A percentile compares a stretch with the other conserved stretches of the same genome.
These are phyloP conservation scores for Cephus sareptanus DNA, from an alignment of 2,888 invertebrate genomes.

Conservation along the genomic window DNA sequence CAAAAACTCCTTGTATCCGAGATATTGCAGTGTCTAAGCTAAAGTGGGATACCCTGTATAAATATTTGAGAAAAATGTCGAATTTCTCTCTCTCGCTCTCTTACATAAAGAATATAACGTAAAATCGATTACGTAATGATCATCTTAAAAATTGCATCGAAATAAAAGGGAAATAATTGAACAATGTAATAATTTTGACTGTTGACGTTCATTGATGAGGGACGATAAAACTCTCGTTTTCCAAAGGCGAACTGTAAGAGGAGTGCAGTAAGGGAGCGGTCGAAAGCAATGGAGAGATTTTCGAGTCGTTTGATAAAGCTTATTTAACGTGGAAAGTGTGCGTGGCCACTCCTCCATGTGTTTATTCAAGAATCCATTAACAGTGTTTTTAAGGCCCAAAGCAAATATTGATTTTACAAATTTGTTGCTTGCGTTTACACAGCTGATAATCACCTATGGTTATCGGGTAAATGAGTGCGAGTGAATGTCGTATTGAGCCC, in stretches of 20 bases:
- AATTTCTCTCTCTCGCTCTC: background rate
- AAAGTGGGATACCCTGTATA: no score
- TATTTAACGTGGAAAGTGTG: slow-evolving; percentile 4
- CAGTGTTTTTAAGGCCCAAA: slow-evolving; percentile 42
- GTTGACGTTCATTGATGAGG: background rate
- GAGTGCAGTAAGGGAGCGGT: background rate
- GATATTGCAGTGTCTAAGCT: no score
- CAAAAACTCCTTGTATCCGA: no score
- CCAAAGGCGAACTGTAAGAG: background rate
- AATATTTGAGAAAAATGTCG: background rate
- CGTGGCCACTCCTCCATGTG: slow-evolving; percentile 9
- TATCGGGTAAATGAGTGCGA: slow-evolving; percentile 25
- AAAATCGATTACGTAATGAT: background rate
- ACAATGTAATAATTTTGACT: no score
- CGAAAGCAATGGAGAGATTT: slow-evolving; percentile 1
- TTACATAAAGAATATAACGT: background rate
- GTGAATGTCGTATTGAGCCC: background rate
- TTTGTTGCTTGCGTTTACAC: slow-evolving; percentile 48
- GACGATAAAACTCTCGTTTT: background rate
- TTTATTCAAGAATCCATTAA: slow-evolving; percentile 45
- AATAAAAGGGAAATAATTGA: no score
- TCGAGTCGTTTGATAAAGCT: slow-evolving; percentile 3
- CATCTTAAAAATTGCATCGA: no score
- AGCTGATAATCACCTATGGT: slow-evolving; percentile 47
- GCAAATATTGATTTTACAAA: slow-evolving; percentile 53